These are phyloP conservation scores for Oceanites oceanicus DNA, from an alignment of 2,113 vertebrate genomes.

Conservation along the genomic window DNA sequence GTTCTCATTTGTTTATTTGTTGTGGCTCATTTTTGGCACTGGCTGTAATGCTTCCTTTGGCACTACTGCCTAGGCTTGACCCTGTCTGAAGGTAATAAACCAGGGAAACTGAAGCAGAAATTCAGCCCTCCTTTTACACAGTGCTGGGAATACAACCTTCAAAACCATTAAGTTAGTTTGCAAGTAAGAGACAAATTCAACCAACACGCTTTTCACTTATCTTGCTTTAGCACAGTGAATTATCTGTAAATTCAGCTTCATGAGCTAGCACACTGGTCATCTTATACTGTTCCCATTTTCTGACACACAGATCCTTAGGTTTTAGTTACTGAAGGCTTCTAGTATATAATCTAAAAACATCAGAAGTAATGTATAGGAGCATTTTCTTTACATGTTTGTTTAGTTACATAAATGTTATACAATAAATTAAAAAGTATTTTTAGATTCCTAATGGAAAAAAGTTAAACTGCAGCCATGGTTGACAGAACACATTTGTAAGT, in stretches of 20 bases:
- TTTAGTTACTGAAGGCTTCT: background rate
- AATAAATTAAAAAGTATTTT: background rate
- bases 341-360: background rate
- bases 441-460: background rate
- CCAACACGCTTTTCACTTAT: background rate
- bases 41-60: background rate
- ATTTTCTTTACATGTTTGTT: background rate
- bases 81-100: background rate
- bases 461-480: background rate
- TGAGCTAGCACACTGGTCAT: background rate
- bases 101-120: background rate
- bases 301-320: background rate
- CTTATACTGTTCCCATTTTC: background rate
- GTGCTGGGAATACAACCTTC: background rate
- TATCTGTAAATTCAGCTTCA: background rate
- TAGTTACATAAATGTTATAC: background rate
- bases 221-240: background rate
- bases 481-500: background rate
- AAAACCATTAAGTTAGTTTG: background rate
- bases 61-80: background rate
- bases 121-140: background rate
- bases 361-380: background rate
- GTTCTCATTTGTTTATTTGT: background rate
- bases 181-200: background rate
- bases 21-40: background rate